phyloP scores from a whole-genome alignment of 2,113 vertebrate genomes.

The Macrotis lagotis region DNA sequence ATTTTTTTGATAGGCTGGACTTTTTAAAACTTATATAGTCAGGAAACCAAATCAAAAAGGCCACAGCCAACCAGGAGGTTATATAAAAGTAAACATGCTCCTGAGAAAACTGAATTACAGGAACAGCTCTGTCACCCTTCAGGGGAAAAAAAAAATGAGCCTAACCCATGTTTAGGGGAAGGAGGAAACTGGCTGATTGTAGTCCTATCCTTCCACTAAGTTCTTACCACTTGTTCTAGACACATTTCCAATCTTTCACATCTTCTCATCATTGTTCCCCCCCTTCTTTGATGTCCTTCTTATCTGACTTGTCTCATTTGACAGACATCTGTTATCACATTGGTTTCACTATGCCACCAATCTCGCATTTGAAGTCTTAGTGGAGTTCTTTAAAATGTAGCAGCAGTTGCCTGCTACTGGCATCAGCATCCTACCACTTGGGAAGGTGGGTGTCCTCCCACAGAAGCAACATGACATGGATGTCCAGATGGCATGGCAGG shows the following conservation, averaged over 20 bases:
- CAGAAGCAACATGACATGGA: not conserved
- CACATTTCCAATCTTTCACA: slow-evolving; percentile 23
- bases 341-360: not conserved
- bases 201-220: not conserved
- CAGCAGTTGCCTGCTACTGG: not conserved
- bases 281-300: not conserved
- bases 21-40: not conserved
- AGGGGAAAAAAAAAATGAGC: not conserved
- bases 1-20: not conserved
- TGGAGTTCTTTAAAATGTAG: not conserved
- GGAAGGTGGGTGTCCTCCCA: not conserved
- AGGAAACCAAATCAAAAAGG: not conserved
- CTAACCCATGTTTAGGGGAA: not conserved
- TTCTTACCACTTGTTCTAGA: not conserved
- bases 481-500: not conserved
- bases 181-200: not conserved
- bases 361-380: not conserved
- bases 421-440: not conserved
- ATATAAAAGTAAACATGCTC: not conserved
- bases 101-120: not conserved
- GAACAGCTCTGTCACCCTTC: not conserved
- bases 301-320: not conserved
- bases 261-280: not conserved
- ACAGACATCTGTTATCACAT: not conserved
- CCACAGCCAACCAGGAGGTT: not conserved